Evolutionary conservation across 2,888 invertebrate genomes (phyloP), one percentile per base, ranked within the genome.

Genomic region (Sympetrum striolatum): DNA sequence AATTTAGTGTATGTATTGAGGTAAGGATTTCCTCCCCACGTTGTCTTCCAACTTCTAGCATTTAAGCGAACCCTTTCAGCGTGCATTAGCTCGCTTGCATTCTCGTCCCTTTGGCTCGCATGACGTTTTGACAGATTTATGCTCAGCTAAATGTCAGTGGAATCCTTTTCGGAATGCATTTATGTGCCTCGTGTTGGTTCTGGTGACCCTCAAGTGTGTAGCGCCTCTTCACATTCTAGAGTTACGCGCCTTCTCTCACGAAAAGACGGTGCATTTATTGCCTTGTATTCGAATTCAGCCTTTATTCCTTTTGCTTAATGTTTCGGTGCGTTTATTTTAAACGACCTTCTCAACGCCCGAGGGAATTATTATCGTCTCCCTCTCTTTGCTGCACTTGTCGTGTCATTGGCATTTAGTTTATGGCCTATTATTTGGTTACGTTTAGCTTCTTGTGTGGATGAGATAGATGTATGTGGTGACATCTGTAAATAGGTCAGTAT

Each of bases 61-160:
- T 73, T 73, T 73, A 73, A 73, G 14, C 73, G 73, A 1, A 31
- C 73, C 73, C 73, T 73, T 73, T 73, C 73, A 14, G 31, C 73
- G 3, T 73, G 73, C 25, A 31, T 31, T 73, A 12, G 31, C 31
- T 73, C 31, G 14, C 73, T 73, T 73, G 25, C 73, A 64, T 64
- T 64, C 64, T 25, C 64, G n/a, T 64, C 25, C 25, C 64, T 44
- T 44, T 37, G 3, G 15, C 80, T 8, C 39, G 8, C 80, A 44
- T 80, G 80, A 37, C 80, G 80, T 80, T 44, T 39, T 80, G 37
- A 37, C 80, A 44, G 80, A 80, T 80, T 80, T 80, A 80, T 80
- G 80, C 39, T 44, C 37, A 22, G 80, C 80, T 80, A 80, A 80
- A 80, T n/a, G 80, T 80, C 80, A 44, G 80, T 2, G 80, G 22